phyloP scores from a whole-genome alignment of 2,888 invertebrate genomes.

The Leptura quadrifasciata region DNA sequence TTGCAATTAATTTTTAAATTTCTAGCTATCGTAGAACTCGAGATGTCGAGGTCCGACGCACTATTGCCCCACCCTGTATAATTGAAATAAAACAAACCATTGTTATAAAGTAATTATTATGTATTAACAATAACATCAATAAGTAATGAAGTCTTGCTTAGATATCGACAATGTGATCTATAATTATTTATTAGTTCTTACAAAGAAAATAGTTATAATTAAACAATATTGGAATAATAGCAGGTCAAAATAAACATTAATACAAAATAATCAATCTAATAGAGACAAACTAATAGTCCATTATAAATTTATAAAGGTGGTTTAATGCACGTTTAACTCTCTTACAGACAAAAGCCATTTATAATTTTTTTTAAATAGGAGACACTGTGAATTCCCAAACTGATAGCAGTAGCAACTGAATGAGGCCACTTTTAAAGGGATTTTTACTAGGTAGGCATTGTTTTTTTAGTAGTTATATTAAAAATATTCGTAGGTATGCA shows the following conservation, averaged over 20 bases:
- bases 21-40: no score
- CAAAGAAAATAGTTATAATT: constrained; percentile 17
- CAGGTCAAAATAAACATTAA: neutral
- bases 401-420: no score
- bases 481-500: no score
- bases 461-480: no score
- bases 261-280: neutral
- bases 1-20: no score
- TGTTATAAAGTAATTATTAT: constrained; percentile 29
- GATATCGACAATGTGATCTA: constrained; percentile 27
- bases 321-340: neutral
- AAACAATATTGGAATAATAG: neutral
- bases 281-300: neutral
- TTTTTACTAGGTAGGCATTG: no score
- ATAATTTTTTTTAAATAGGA: no score
- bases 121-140: constrained; percentile 47
- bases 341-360: no score
- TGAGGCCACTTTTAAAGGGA: no score
- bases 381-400: no score
- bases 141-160: constrained; percentile 36
- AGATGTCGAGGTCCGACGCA: no score
- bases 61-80: no score
- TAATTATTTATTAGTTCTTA: constrained; percentile 16
- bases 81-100: neutral
- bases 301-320: neutral